A percentile compares a stretch with the other conserved stretches of the same genome.
Conservation (phyloP, 2,113 vertebrate species). For the Aramus guarauna region DNA sequence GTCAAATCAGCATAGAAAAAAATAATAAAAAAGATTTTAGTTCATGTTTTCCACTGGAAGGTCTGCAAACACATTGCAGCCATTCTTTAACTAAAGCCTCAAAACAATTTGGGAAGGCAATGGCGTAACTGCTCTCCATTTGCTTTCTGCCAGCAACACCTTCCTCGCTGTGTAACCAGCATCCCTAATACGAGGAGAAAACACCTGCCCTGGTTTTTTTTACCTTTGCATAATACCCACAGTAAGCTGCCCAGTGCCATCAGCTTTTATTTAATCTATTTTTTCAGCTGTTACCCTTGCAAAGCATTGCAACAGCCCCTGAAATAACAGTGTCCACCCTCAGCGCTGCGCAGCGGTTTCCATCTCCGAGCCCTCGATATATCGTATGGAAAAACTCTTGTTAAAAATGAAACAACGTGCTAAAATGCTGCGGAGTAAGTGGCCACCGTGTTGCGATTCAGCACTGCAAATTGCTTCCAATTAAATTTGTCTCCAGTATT, state of each 20-base stretch:
- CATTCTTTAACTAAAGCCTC: background rate
- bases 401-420: background rate
- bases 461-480: background rate
- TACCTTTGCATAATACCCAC: background rate
- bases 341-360: rapidly evolving
- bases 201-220: background rate
- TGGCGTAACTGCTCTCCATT: background rate
- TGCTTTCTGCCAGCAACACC: background rate
- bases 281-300: background rate
- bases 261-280: background rate
- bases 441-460: background rate
- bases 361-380: background rate
- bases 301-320: background rate
- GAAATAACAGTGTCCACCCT: background rate
- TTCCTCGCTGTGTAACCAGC: background rate
- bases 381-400: rapidly evolving
- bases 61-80: background rate
- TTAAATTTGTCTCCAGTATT: background rate
- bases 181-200: background rate
- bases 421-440: background rate
- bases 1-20: background rate
- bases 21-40: background rate
- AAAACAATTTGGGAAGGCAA: background rate
- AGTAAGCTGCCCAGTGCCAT: background rate
- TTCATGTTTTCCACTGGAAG: background rate